Conservation (phyloP, 2,888 invertebrate genomes). For the Miltochrista miniata region DNA sequence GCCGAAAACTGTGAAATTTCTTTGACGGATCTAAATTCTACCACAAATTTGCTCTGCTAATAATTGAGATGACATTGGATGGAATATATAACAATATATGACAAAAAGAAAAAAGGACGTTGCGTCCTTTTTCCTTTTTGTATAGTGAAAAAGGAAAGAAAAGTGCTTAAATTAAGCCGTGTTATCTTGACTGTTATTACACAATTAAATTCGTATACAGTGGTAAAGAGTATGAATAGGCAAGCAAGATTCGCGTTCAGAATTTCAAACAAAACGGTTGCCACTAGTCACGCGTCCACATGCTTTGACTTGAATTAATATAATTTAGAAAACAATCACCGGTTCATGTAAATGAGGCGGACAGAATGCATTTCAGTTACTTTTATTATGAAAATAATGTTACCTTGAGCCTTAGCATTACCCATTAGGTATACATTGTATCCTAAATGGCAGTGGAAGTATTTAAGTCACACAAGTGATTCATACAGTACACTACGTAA, state of each 20-base stretch:
- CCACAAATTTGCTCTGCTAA: too few species aligned
- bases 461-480: not conserved
- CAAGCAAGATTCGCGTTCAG: constrained; percentile 27
- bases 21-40: too few species aligned
- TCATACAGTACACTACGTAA: not conserved
- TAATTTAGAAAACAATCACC: constrained; percentile 48
- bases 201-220: not conserved
- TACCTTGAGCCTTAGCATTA: too few species aligned
- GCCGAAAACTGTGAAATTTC: too few species aligned
- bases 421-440: too few species aligned
- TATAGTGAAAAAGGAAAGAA: too few species aligned
- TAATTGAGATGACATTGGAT: too few species aligned
- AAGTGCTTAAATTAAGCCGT: too few species aligned
- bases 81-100: too few species aligned
- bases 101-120: too few species aligned
- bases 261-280: constrained; percentile 42
- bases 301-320: constrained; percentile 44
- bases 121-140: too few species aligned
- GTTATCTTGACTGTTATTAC: too few species aligned
- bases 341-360: constrained; percentile 20
- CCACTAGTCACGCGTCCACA: constrained; percentile 29
- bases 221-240: not conserved
- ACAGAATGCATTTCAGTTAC: constrained; percentile 11
- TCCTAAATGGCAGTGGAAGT: not conserved
- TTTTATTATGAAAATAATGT: constrained; percentile 11